Evolutionary conservation across 2,113 vertebrate species (phyloP).

Genomic region (Xenopus borealis): DNA sequence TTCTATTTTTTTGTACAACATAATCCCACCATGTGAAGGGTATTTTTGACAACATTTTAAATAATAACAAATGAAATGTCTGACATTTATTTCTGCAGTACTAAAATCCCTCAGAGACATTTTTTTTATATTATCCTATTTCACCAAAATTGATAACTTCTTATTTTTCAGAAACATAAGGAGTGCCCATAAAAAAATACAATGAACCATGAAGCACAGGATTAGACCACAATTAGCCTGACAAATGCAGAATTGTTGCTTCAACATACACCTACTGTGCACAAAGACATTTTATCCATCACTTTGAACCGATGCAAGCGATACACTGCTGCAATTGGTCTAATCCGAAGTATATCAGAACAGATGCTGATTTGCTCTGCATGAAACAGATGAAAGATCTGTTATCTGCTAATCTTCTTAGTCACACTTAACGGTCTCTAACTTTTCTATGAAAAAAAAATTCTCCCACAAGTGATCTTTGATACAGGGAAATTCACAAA

Average conservation of each 20-base stretch:
- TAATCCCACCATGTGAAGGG: too few relatives aligned
- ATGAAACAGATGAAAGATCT: neutral
- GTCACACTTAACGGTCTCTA: conserved; percentile 18
- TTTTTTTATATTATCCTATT: too few relatives aligned
- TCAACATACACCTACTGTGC: conserved; percentile 6
- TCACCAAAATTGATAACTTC: too few relatives aligned
- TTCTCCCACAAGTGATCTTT: conserved; percentile 1
- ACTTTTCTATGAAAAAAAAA: conserved; percentile 15
- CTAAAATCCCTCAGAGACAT: too few relatives aligned
- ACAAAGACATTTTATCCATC: neutral
- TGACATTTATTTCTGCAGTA: too few relatives aligned
- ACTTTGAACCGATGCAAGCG: neutral
- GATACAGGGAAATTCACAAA: conserved; percentile 8
- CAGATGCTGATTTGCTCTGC: conserved; percentile 1
- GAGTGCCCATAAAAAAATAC: neutral
- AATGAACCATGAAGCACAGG: conserved; percentile 24
- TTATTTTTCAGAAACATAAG: neutral
- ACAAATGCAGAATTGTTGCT: conserved; percentile 22
- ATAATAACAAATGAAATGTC: too few relatives aligned
- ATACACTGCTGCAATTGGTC: neutral
- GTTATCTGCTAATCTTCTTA: conserved; percentile 10
- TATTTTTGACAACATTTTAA: too few relatives aligned
- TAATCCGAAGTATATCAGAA: neutral
- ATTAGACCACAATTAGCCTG: conserved; percentile 16
- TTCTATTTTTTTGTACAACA: too few relatives aligned